These are phyloP conservation scores for Pseudomyrmex flavicornis DNA, from an alignment of 1,140 invertebrate species.

Conservation along the genomic window DNA sequence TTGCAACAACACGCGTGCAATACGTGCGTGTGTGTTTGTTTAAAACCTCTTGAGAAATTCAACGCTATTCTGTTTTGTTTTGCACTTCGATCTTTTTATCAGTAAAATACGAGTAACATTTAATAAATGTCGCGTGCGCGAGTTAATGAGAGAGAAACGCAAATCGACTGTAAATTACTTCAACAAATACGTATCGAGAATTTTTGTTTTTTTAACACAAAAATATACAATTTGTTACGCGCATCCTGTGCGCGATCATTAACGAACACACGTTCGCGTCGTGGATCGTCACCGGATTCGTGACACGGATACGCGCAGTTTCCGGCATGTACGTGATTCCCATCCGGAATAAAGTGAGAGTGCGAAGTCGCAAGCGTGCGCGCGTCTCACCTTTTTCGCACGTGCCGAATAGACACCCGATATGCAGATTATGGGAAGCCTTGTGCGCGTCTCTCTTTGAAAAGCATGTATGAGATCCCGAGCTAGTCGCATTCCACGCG, in stretches of 20 bases:
- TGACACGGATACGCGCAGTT: conserved; percentile 64
- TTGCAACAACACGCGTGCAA: conserved; percentile 1
- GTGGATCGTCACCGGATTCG: conserved; percentile 32
- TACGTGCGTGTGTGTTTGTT: not conserved
- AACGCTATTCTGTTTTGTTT: conserved; percentile 25
- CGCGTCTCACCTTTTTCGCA: conserved; percentile 51
- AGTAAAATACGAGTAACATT: conserved; percentile 27
- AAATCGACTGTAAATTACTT: conserved; percentile 8
- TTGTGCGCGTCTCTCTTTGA: conserved; percentile 1
- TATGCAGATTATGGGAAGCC: conserved; percentile 64
- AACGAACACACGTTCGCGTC: conserved; percentile 16
- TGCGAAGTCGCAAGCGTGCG: conserved; percentile 25
- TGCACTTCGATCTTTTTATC: not conserved
- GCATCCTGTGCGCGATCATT: not conserved
- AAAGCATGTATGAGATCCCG: conserved; percentile 21
- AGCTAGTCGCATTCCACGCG: conserved; percentile 24
- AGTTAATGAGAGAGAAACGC: not conserved
- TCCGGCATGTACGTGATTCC: conserved; percentile 57
- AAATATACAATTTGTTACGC: not conserved
- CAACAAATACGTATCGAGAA: not conserved
- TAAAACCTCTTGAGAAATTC: conserved; percentile 11
- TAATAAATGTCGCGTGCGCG: conserved; percentile 15
- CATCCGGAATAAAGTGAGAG: conserved; percentile 10
- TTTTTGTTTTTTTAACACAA: no score
- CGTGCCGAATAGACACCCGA: conserved; percentile 62